phyloP scores from a whole-genome alignment of 2,113 vertebrate species.

The Passer domesticus region DNA sequence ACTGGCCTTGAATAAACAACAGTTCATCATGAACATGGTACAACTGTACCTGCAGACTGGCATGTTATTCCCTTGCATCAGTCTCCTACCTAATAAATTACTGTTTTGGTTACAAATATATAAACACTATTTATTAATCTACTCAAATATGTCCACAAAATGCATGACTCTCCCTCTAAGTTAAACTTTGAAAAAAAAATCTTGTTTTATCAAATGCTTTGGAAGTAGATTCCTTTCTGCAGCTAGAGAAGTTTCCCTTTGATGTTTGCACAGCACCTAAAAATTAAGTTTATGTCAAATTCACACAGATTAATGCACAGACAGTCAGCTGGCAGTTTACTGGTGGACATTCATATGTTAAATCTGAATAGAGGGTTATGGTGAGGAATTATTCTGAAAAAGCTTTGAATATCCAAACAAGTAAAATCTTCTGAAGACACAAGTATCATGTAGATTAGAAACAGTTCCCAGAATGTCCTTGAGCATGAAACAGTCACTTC shows the following conservation, averaged over 20 bases:
- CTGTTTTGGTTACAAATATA: conserved; percentile 73
- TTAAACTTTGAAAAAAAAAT: conserved; percentile 13
- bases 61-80: conserved; percentile 55
- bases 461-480: not conserved
- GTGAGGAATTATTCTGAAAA: not conserved
- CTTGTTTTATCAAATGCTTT: not conserved
- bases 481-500: not conserved
- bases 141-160: conserved; percentile 59
- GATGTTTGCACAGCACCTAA: not conserved
- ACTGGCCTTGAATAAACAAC: conserved; percentile 72
- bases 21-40: conserved; percentile 73
- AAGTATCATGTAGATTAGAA: not conserved
- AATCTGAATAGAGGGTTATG: not conserved
- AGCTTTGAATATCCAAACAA: not conserved
- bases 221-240: not conserved
- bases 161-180: not conserved
- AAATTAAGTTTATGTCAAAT: not conserved
- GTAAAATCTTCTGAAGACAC: not conserved
- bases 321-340: not conserved
- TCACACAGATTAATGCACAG: not conserved
- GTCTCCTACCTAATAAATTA: conserved; percentile 77
- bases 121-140: conserved; percentile 79
- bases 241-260: not conserved
- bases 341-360: not conserved
- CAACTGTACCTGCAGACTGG: conserved; percentile 70